Conservation (phyloP, 1,140 invertebrate genomes). For the Apis mellifera region Amel_HAv3.1 CM009936.2:5741001-5741500, state of each 20-base stretch:
- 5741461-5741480: neutral
- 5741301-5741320: slow-evolving; percentile 25
- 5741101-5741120: neutral
- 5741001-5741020: too few species aligned
- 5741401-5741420: neutral
- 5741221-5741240: slow-evolving; percentile 54
- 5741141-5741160: slow-evolving; percentile 24
- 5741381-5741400: neutral
- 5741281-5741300: slow-evolving; percentile 37
- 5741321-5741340: slow-evolving; percentile 35
- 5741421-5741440: neutral
- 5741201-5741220: slow-evolving; percentile 61
- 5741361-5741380: slow-evolving; percentile 2
- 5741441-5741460: neutral
- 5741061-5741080: neutral
- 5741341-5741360: slow-evolving; percentile 34
- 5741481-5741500: neutral
- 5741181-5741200: slow-evolving; percentile 34
- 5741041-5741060: neutral
- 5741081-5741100: neutral
- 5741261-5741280: slow-evolving; percentile 56
- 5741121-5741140: neutral
- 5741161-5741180: slow-evolving; percentile 8
- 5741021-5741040: neutral
- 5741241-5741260: slow-evolving; percentile 61